Base-by-base conservation (phyloP, 2,113 vertebrate genomes). In the Nothocercus julius region DNA sequence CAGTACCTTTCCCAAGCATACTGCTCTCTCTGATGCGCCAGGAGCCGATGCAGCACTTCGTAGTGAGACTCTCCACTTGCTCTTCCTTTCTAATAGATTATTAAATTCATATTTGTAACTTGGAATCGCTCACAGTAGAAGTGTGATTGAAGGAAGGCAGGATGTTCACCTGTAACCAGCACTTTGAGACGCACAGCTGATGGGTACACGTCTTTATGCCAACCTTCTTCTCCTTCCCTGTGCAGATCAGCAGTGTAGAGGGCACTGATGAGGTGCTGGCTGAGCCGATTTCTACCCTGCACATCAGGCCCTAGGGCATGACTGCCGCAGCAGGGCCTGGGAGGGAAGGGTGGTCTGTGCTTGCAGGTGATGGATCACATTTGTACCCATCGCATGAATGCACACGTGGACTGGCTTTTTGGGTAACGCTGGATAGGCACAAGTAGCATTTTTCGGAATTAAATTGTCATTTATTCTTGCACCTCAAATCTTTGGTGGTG, bases 111-210 rank as follows among this genome's bases (percentile, higher is more conserved):
- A 14, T 49, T 40, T 47, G 76, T 61, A 22, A 32, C 59, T 42
- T 72, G 61, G 66, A 45, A 13, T 36, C 0, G 1, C 8, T 47
- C 38, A 5, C 44, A 47, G 3, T 38, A 13, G 14, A 2, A 0
- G 4, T 7, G 7, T 11, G 28, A 61, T 40, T 0, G 2, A 22
- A 30, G 67, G 61, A 34, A 17, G 61, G 54, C 13, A 4, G 64
- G 58, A 17, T 28, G 40, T 44, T 53, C 24, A 14, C 34, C 59
- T 8, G 53, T 5, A 38, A 22, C 38, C 30, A 13, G 79, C 36
- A 0, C 13, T 19, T 42, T 19, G 15, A 20, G 36, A 17, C 0
- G 0, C 1, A 4, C 5, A 34, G 16, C 69, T 21, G 54, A 13
- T 24, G 38, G 5, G n/a, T 19, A 5, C 2, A 0, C 24, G 28